These are phyloP conservation scores for Plotosus lineatus DNA, from an alignment of 2,113 vertebrate species.

Conservation along the genomic window DNA sequence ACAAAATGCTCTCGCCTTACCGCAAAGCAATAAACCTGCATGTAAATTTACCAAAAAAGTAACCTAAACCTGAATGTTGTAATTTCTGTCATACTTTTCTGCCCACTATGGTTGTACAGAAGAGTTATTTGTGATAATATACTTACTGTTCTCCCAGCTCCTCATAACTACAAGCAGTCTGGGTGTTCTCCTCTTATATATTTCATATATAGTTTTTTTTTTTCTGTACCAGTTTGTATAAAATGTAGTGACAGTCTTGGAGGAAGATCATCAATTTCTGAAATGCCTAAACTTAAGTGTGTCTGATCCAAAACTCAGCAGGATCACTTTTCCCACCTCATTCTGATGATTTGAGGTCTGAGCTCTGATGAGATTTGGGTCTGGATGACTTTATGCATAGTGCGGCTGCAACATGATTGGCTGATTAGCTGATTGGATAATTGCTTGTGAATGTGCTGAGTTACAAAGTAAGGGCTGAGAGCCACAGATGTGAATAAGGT, in stretches of 20 bases:
- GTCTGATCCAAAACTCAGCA: background rate
- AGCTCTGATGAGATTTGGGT: background rate
- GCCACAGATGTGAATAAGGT: too few relatives aligned
- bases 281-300: background rate
- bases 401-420: background rate
- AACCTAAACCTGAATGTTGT: background rate
- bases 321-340: background rate
- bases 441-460: background rate
- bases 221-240: background rate
- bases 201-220: background rate
- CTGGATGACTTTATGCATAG: background rate
- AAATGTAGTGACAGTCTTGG: background rate
- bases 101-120: background rate
- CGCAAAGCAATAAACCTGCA: too few relatives aligned
- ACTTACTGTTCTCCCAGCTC: background rate
- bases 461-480: too few relatives aligned
- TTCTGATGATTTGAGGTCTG: background rate
- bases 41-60: too few relatives aligned
- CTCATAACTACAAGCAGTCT: background rate
- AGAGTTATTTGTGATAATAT: background rate
- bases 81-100: background rate
- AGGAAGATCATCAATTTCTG: background rate
- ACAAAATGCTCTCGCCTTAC: too few relatives aligned
- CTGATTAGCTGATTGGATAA: background rate
- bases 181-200: background rate